Conservation (phyloP, 2,113 vertebrate species). For the Budorcas taxicolor region DNA sequence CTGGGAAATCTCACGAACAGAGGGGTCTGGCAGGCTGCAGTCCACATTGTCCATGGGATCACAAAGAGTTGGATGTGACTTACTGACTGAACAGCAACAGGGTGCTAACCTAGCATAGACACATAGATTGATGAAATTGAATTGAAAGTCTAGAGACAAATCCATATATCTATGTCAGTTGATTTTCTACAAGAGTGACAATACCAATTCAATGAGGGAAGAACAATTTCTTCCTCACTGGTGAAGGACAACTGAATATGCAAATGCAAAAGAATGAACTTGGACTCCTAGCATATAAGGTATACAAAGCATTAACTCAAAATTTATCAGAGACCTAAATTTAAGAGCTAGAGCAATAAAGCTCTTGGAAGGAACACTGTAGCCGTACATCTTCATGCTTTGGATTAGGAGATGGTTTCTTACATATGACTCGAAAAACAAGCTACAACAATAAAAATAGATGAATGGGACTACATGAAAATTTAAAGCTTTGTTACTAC, state of each 20-base stretch:
- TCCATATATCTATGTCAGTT: no score
- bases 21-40: neutral
- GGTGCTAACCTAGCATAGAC: neutral
- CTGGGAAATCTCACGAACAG: neutral
- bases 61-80: rapidly evolving
- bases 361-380: neutral
- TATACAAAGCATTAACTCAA: neutral
- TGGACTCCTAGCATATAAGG: neutral
- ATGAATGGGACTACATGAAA: neutral
- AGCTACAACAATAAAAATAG: neutral
- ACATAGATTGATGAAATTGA: neutral
- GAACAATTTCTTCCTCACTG: neutral
- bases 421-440: neutral
- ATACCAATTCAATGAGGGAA: neutral
- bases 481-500: neutral
- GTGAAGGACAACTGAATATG: neutral
- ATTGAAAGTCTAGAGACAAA: neutral
- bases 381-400: neutral
- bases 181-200: neutral
- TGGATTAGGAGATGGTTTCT: neutral
- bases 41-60: neutral
- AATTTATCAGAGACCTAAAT: neutral
- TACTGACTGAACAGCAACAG: neutral
- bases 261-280: neutral
- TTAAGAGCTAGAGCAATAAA: neutral